Evolutionary conservation across 2,888 invertebrate species (phyloP).

Genomic region (Lathronympha strigana): DNA sequence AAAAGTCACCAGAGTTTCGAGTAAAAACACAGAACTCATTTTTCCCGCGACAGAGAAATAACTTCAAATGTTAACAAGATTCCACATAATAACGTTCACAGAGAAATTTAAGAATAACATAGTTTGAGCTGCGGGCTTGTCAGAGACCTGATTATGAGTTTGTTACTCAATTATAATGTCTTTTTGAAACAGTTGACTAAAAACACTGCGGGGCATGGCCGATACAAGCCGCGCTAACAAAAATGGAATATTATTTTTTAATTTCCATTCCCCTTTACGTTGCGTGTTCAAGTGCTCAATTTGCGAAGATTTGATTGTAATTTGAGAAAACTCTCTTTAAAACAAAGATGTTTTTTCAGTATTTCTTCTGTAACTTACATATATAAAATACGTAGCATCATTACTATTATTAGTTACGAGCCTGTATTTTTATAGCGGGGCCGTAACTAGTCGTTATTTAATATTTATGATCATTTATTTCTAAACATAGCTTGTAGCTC

Average conservation of each 20-base stretch:
- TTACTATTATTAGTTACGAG: slow-evolving; percentile 10
- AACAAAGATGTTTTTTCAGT: slow-evolving; percentile 12
- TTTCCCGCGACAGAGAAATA: slow-evolving; percentile 79
- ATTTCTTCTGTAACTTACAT: neutral
- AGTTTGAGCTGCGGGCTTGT: slow-evolving; percentile 59
- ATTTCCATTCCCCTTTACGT: slow-evolving; percentile 50
- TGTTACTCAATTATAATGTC: slow-evolving; percentile 56
- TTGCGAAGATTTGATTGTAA: slow-evolving; percentile 43
- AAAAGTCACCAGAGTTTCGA: slow-evolving; percentile 83
- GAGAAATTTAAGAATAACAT: slow-evolving; percentile 82
- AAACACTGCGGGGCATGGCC: slow-evolving; percentile 43
- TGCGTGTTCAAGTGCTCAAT: slow-evolving; percentile 47
- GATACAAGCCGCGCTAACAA: slow-evolving; percentile 48
- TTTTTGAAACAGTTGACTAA: slow-evolving; percentile 42
- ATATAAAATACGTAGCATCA: slow-evolving; percentile 22
- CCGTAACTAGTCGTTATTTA: slow-evolving; percentile 40
- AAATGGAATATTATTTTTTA: slow-evolving; percentile 59
- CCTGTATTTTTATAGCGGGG: slow-evolving; percentile 10
- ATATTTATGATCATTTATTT: slow-evolving; percentile 47
- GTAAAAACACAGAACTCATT: slow-evolving; percentile 83
- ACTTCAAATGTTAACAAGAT: slow-evolving; percentile 84
- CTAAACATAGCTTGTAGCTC: slow-evolving; percentile 49
- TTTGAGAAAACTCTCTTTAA: slow-evolving; percentile 26
- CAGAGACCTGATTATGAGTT: slow-evolving; percentile 48
- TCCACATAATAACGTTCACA: slow-evolving; percentile 79